These are phyloP conservation scores for Diadegma fenestrale DNA, from an alignment of 2,888 invertebrate genomes.

Conservation along the genomic window DNA sequence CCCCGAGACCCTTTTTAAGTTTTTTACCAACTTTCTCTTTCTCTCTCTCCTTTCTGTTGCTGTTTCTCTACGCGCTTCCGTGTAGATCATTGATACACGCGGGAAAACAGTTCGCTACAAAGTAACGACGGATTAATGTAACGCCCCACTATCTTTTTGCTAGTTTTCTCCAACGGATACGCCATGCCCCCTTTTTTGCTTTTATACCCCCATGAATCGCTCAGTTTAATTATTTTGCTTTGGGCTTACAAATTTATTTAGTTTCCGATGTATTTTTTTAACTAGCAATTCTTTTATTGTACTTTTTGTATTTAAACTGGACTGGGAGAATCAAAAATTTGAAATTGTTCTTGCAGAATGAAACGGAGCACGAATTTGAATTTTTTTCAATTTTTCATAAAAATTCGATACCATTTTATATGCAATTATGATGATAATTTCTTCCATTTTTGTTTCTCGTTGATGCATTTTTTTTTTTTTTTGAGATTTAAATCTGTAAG, in stretches of 20 bases:
- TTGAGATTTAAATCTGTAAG: neutral
- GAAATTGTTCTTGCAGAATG: no score
- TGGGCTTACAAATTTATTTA: neutral
- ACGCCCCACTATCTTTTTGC: slow-evolving; percentile 74
- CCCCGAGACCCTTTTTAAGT: slow-evolving; percentile 48
- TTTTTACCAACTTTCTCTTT: slow-evolving; percentile 30
- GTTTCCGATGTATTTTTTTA: neutral
- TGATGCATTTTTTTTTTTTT: neutral
- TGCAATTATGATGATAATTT: no score
- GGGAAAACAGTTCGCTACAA: slow-evolving; percentile 72
- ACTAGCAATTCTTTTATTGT: neutral
- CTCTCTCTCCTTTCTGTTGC: slow-evolving; percentile 11
- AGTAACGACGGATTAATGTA: slow-evolving; percentile 82
- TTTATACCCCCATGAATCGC: slow-evolving; percentile 27
- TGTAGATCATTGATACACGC: slow-evolving; percentile 68
- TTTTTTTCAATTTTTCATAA: no score
- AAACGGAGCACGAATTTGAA: no score
- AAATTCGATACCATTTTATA: neutral
- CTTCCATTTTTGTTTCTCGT: neutral
- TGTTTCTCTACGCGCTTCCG: slow-evolving; percentile 21
- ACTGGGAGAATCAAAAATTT: no score
- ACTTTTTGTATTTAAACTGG: neutral
- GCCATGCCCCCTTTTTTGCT: slow-evolving; percentile 70
- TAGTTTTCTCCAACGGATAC: slow-evolving; percentile 80
- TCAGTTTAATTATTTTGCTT: slow-evolving; percentile 52